Base-by-base conservation (phyloP, 2,888 invertebrate genomes). In the Napeogenes inachia region DNA sequence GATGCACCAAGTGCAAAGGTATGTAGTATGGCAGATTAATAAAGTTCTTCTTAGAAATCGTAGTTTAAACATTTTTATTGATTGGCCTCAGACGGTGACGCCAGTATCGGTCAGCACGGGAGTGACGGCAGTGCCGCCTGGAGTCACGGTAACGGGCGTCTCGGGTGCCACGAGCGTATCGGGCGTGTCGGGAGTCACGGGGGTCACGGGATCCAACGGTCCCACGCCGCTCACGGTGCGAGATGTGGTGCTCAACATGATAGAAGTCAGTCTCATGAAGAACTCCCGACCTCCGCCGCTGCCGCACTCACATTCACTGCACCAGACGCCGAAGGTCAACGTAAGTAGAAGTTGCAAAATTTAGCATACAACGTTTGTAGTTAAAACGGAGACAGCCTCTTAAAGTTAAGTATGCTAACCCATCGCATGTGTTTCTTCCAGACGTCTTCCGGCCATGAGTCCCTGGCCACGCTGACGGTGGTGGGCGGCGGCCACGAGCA, bases 241-340 rank as follows among this genome's bases (percentile, higher is more conserved):
- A 70, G 97, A 97, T 81, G 93, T 96, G 62, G 94, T 97, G 80
- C 91, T 94, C 70, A 95, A 95, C 73, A 94, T 97, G 63, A 97
- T 97, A 65, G 97, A 97, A 82, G 93, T 94, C 79, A 94, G 94
- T 70, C 84, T 97, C 58, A 93, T 93, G 83, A 94, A 95, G 77
- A 93, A 93, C 67, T 84, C 84, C 70, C 88, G 90, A 2, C 70
- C 72, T 30, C 62, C 68, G 38, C 85, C 85, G 70, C 88, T 89
- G 12, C 69, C 68, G 50, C 63, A 50, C 50, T 30, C 67, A 56
- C 66, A 58, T 45, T n/a, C 58, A 13, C 57, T 46, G 54, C 71
- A 68, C 54, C 66, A 67, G 60, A 69, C 69, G 60, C 65, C 69
- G 67, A 70, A 69, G 66, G 68, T 68, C 46, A 54, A 32, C n/a